phyloP scores from a whole-genome alignment of 2,113 vertebrate species.

The Okapia johnstoni region DNA sequence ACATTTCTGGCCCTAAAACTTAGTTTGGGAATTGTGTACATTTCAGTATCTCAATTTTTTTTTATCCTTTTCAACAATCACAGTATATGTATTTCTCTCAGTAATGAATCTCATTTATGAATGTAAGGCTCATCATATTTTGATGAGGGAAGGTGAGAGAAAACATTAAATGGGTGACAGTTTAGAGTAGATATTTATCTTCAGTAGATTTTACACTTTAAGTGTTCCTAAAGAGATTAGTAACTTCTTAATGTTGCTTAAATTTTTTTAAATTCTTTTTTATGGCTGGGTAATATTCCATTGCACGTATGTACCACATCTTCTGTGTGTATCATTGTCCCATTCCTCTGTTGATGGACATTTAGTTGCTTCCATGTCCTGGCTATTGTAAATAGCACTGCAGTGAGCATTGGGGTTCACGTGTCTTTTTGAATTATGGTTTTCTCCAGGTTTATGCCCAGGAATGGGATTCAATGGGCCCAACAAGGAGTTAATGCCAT shows the following conservation, averaged over 20 bases:
- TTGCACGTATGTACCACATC: not conserved
- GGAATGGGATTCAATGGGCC: not conserved
- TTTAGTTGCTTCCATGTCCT: not conserved
- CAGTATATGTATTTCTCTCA: not conserved
- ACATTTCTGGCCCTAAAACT: not conserved
- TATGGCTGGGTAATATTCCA: not conserved
- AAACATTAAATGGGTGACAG: not conserved
- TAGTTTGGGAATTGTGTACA: not conserved
- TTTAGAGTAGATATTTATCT: not conserved
- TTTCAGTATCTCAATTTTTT: not conserved
- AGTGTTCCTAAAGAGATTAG: not conserved
- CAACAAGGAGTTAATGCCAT: no score
- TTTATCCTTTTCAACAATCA: not conserved
- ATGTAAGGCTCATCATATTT: not conserved
- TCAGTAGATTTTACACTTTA: not conserved
- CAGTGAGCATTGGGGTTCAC: not conserved
- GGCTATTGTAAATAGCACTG: not conserved
- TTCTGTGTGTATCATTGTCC: not conserved
- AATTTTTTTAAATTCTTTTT: not conserved
- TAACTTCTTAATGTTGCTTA: not conserved
- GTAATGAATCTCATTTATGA: not conserved
- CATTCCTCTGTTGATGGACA: not conserved
- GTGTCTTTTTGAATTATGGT: not conserved
- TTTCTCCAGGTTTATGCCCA: not conserved
- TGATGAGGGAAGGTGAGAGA: not conserved